phyloP scores from a whole-genome alignment of 37 sponge, comb jelly and placozoan species.

The Spongilla lacustris region DNA sequence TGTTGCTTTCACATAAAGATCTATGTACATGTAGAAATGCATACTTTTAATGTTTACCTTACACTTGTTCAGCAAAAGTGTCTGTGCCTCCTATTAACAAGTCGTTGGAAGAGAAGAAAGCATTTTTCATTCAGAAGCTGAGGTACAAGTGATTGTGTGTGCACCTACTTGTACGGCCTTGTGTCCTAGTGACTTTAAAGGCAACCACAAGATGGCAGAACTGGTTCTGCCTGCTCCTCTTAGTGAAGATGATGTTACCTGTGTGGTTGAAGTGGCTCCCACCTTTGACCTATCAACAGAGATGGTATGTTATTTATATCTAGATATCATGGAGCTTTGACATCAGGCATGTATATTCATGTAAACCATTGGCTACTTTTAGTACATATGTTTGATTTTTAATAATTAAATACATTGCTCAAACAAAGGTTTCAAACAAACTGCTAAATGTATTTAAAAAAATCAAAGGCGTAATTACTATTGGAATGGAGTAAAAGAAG shows the following conservation, averaged over 20 bases:
- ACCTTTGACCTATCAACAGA: slow-evolving; percentile 37
- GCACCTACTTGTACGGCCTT: neutral
- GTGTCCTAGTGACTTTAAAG: slow-evolving; percentile 7
- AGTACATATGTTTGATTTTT: too few relatives aligned
- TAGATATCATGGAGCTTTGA: too few relatives aligned
- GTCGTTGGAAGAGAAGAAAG: neutral
- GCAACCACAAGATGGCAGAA: slow-evolving; percentile 28
- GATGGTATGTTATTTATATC: slow-evolving; percentile 14
- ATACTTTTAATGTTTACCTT: neutral
- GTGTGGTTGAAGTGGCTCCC: slow-evolving; percentile 21
- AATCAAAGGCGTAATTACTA: too few relatives aligned
- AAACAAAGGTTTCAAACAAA: too few relatives aligned
- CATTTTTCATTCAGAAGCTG: slow-evolving; percentile 2
- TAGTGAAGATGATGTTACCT: slow-evolving; percentile 13
- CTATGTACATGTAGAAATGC: neutral
- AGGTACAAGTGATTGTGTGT: neutral
- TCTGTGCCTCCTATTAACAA: neutral
- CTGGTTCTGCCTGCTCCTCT: slow-evolving; percentile 36
- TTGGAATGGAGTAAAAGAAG: too few relatives aligned
- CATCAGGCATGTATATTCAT: too few relatives aligned
- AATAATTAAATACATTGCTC: too few relatives aligned
- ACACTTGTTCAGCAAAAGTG: neutral
- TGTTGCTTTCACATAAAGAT: too few relatives aligned
- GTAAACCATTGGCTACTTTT: too few relatives aligned
- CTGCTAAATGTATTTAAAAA: too few relatives aligned